Percentiles rank a stretch among this genome's conserved stretches.
Conservation (phyloP, 2,888 invertebrate genomes). For the Drosophila prostipennis region DNA sequence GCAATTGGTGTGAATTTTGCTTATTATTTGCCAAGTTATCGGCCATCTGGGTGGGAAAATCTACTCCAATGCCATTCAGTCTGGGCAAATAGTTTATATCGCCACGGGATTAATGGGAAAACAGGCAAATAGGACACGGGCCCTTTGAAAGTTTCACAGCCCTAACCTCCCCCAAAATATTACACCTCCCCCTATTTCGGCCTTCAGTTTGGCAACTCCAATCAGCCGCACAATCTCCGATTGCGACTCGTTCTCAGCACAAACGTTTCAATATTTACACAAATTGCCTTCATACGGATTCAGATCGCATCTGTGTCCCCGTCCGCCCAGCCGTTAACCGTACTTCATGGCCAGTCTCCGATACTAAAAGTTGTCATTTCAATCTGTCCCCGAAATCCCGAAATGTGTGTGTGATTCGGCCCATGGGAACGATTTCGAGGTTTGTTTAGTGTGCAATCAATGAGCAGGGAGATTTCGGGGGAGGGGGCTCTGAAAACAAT, state of each 20-base stretch:
- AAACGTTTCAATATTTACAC: constrained; percentile 79
- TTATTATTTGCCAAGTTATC: constrained; percentile 31
- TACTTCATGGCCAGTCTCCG: constrained; percentile 60
- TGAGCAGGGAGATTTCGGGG: constrained; percentile 5
- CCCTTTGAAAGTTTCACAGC: neutral
- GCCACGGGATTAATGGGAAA: constrained; percentile 32
- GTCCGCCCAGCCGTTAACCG: constrained; percentile 46
- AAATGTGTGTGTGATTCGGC: constrained; percentile 45
- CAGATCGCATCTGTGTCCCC: constrained; percentile 58
- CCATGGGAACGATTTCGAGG: constrained; percentile 66
- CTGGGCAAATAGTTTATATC: constrained; percentile 51
- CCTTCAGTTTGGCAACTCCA: constrained; percentile 51
- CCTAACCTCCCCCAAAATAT: constrained; percentile 4
- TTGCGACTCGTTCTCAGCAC: constrained; percentile 45
- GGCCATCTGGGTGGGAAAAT: constrained; percentile 57
- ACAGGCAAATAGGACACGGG: constrained; percentile 22
- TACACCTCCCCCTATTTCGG: constrained; percentile 2
- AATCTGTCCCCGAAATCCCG: constrained; percentile 37
- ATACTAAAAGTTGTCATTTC: constrained; percentile 61
- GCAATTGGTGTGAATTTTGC: constrained; percentile 56
- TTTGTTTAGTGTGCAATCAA: constrained; percentile 47
- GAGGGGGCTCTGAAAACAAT: constrained; percentile 3
- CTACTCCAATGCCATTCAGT: constrained; percentile 14
- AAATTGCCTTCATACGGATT: constrained; percentile 60
- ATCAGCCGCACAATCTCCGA: constrained; percentile 77